Evolutionary conservation across 2,888 invertebrate genomes (phyloP).

Genomic region (Parnassius apollo): DNA sequence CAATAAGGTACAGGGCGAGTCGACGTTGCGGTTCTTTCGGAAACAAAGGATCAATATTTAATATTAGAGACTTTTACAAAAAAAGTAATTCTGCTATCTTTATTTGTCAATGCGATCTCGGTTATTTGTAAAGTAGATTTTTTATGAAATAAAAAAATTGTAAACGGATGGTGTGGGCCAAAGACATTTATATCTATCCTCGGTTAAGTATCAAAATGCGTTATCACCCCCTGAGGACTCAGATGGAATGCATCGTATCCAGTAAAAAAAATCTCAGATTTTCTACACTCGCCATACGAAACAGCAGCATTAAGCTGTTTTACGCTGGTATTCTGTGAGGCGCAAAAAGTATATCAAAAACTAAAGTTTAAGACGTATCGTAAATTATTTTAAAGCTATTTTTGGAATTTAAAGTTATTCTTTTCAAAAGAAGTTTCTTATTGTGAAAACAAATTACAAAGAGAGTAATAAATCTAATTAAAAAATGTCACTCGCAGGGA

Average conservation of each 20-base stretch:
- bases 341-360: background rate
- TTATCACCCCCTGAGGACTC: too few species aligned
- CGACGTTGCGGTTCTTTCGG: slow-evolving; percentile 38
- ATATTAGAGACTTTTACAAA: slow-evolving; percentile 29
- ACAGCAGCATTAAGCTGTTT: too few species aligned
- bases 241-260: too few species aligned
- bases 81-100: slow-evolving; percentile 23
- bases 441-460: slow-evolving; percentile 1
- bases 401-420: slow-evolving; percentile 3
- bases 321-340: too few species aligned
- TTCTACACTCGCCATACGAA: too few species aligned
- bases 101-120: slow-evolving; percentile 5
- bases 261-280: too few species aligned
- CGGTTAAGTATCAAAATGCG: too few species aligned
- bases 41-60: slow-evolving; percentile 34
- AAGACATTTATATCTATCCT: too few species aligned
- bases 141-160: too few species aligned
- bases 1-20: slow-evolving; percentile 43
- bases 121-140: background rate
- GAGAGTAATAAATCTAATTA: slow-evolving; percentile 19
- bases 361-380: too few species aligned
- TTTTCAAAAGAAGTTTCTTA: slow-evolving; percentile 1
- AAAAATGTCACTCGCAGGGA: slow-evolving; percentile 13
- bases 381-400: background rate
- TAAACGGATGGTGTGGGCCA: too few species aligned